Percentiles rank a stretch among this genome's conserved stretches.
phyloP scores from a whole-genome alignment of 2,797 vertebrate species.

The Enteromius mattozi region DNA sequence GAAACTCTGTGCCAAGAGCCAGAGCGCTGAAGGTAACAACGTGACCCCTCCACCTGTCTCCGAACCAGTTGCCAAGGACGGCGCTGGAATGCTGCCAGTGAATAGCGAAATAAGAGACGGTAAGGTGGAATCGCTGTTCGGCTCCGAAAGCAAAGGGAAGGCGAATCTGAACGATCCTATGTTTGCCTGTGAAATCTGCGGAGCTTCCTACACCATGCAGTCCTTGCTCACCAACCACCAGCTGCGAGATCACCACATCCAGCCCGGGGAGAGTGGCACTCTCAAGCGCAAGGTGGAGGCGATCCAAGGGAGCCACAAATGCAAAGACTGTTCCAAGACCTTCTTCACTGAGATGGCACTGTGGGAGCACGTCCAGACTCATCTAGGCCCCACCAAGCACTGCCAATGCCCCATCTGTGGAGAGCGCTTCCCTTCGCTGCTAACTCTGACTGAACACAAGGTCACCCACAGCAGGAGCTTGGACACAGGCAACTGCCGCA shows the following conservation, averaged over 20 bases:
- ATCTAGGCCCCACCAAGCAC: slow-evolving; percentile 98
- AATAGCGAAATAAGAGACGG: slow-evolving; percentile 39
- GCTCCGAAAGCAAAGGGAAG: slow-evolving; percentile 93
- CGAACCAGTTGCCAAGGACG: slow-evolving; percentile 44
- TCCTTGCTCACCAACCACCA: slow-evolving; percentile 97
- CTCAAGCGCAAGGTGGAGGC: slow-evolving; percentile 96
- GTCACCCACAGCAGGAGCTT: slow-evolving; percentile 99
- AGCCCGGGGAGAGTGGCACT: slow-evolving; percentile 94
- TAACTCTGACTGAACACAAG: slow-evolving; percentile 99
- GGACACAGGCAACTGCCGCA: slow-evolving; percentile 97
- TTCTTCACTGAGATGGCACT: slow-evolving; percentile 98
- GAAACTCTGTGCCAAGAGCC: slow-evolving; percentile 93
- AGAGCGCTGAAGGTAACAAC: slow-evolving; percentile 80
- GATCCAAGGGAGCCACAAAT: slow-evolving; percentile 98
- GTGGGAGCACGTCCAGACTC: slow-evolving; percentile 98
- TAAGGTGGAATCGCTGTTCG: slow-evolving; percentile 34
- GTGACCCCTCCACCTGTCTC: slow-evolving; percentile 53
- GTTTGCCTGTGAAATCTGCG: slow-evolving; percentile 97
- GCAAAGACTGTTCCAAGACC: slow-evolving; percentile 96
- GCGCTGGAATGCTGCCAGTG: slow-evolving; percentile 29
- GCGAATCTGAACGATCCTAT: slow-evolving; percentile 94
- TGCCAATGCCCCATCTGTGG: slow-evolving; percentile 99
- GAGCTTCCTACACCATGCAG: slow-evolving; percentile 98
- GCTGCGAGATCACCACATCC: slow-evolving; percentile 97
- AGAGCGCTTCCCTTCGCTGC: slow-evolving; percentile 95